Conservation (phyloP, 2,797 vertebrate species). For the Halcyon chelicuti region DNA sequence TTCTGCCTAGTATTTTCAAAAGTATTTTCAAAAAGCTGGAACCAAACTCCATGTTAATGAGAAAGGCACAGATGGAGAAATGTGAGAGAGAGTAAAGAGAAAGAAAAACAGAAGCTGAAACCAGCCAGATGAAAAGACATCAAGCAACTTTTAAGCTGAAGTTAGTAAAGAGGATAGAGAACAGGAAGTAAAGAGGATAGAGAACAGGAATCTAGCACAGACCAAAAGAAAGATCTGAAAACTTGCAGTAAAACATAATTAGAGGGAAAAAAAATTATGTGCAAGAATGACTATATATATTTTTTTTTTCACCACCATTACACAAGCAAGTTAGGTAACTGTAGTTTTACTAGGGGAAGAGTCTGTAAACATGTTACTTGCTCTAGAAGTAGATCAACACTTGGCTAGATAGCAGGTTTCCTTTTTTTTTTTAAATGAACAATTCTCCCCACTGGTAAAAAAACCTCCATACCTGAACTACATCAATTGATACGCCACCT, state of each 20-base stretch:
- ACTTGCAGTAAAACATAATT: not conserved
- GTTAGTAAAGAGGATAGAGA: not conserved
- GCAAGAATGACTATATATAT: not conserved
- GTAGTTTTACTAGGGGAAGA: not conserved
- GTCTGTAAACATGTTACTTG: not conserved
- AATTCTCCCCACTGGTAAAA: not conserved
- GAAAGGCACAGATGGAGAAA: not conserved
- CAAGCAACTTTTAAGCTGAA: not conserved
- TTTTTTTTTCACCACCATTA: not conserved
- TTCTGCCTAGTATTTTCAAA: not conserved
- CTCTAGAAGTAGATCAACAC: not conserved
- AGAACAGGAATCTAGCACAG: not conserved
- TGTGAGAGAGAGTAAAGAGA: not conserved
- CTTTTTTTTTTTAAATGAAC: not conserved
- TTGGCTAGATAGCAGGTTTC: not conserved
- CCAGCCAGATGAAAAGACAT: not conserved
- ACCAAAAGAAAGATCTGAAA: not conserved
- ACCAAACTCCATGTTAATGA: not conserved
- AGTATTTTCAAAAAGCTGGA: not conserved
- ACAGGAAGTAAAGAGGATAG: not conserved
- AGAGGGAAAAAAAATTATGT: not conserved
- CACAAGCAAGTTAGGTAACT: not conserved
- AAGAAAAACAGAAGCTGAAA: not conserved
- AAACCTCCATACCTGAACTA: not conserved
- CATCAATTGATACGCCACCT: not conserved